Base-by-base conservation (phyloP, 2,888 invertebrate genomes). In the Drosophila emarginata region DNA sequence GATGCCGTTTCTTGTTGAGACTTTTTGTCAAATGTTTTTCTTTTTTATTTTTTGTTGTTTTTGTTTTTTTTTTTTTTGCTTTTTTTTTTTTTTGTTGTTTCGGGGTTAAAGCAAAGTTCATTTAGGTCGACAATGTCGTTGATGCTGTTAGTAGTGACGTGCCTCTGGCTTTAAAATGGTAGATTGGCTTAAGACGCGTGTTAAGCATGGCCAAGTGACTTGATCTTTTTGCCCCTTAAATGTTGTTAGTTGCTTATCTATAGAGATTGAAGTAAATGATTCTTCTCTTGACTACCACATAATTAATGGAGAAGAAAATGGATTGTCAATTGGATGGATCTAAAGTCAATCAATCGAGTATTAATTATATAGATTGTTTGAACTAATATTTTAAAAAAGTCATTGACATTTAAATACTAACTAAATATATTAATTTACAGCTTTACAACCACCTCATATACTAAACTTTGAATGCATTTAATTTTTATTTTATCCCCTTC, bases 21-120 rank as follows among this genome's bases (percentile, higher is more conserved):
- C 82, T 82, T 87, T 87, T 87, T 87, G 85, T 85, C 87, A 81
- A 81, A 78, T 77, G 72, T 71, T 84, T 76, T 64, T 51, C 15
- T 36, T 14, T 50, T 57, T 60, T 52, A 4, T 12, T 40, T 2
- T 40, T n/a, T 52, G 9, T 32, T 1, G 9, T 64, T 51, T 23
- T 36, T 14, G 28, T 61, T 54, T 60, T 45, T 12, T 40, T 2
- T 40, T n/a, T 52, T 26, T 5, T 23, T 23, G 23, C 23, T 52
- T 52, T 53, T 12, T 28, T 28, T 15, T 14, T 9, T 53, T 54
- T 26, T 26, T 26, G 2, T 26, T 26, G 3, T 26, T 26, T 54
- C 12, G 71, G 85, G 85, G 87, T 86, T 79, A 73, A 66, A 78
- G 79, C 74, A 77, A 77, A 84, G 82, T 82, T 82, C 82, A 74